Base-by-base conservation (phyloP, 2,888 invertebrate genomes). In the Platerodrilus igneus region DNA sequence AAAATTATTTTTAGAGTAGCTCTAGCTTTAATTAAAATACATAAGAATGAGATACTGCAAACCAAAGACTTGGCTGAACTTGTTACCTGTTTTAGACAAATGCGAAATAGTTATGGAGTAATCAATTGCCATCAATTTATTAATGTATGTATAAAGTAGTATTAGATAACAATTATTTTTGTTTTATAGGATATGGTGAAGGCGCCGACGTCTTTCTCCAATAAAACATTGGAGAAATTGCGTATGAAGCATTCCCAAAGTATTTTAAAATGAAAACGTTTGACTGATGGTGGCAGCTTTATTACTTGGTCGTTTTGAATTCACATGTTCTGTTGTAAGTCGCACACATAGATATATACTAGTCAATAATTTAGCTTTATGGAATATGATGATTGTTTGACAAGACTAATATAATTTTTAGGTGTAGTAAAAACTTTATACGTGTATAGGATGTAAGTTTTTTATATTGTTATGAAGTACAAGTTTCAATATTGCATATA, bases 1-100 rank as follows among this genome's bases (percentile, higher is more conserved):
- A 94, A 94, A 71, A 84, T 95, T 52, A 72, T 96, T 50, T 89
- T 95, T 64, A 77, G 94, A 52, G 92, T 91, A 2, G 90, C 89
- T 34, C 62, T 95, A 50, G 84, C 91, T 6, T 73, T 95, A 53
- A 83, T 95, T 45, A 80, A 81, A 56, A 72, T 78, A 39, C 86
- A 89, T 61, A 76, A 77, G 56, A 71, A 76, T 7, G 75, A 77
- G 46, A 81, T 95, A 50, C 69, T 92, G 60, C 75, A 76, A 7
- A 85, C 88, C 57, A 79, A 81, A 47, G 90, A 90, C 62, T 86
- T 94, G 60, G 78, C 85, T 13, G 78, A 86, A 19, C 68, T 92
- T 48, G 86, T 88, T 2, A 81, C 83, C 55, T 81, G 87, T 60
- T 90, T 94, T 61, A 87, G 87, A 58, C 77, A 77, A 28, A 86